phyloP scores from a whole-genome alignment of 2,113 vertebrate genomes.

The Chlorodrepanis virens region DNA sequence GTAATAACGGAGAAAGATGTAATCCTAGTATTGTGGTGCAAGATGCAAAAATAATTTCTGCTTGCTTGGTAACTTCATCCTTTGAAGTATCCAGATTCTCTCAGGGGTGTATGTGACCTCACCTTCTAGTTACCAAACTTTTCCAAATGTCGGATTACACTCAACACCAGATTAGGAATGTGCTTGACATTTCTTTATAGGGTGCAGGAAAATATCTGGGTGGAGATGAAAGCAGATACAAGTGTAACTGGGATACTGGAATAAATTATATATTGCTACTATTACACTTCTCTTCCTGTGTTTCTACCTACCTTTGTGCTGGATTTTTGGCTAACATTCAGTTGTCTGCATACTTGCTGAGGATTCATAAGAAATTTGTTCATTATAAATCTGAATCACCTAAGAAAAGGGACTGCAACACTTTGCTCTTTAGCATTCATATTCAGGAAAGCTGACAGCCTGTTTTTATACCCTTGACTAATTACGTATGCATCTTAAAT shows the following conservation, averaged over 20 bases:
- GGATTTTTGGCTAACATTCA: conserved; percentile 24
- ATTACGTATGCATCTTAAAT: background rate
- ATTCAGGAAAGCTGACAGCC: background rate
- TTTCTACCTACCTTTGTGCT: conserved; percentile 46
- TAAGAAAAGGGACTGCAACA: background rate
- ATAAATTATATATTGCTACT: conserved; percentile 63
- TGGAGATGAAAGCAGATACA: conserved; percentile 66
- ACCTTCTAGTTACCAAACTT: conserved; percentile 60
- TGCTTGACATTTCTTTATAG: conserved; percentile 67
- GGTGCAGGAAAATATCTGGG: conserved; percentile 62
- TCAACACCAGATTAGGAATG: conserved; percentile 67
- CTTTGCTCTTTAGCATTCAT: background rate
- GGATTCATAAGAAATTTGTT: background rate
- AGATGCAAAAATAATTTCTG: conserved; percentile 50
- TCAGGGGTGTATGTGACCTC: conserved; percentile 57
- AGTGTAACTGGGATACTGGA: conserved; percentile 56
- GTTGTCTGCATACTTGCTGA: conserved; percentile 19
- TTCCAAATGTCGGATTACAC: conserved; percentile 69
- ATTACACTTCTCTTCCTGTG: conserved; percentile 51
- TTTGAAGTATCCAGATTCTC: conserved; percentile 57
- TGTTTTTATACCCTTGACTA: background rate
- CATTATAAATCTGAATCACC: background rate
- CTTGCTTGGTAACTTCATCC: conserved; percentile 48
- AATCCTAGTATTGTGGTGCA: conserved; percentile 23
- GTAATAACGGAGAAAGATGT: background rate